Evolutionary conservation across 2,113 vertebrate genomes (phyloP), one percentile per base, ranked within the genome.

Genomic region (Festucalex cinctus): DNA sequence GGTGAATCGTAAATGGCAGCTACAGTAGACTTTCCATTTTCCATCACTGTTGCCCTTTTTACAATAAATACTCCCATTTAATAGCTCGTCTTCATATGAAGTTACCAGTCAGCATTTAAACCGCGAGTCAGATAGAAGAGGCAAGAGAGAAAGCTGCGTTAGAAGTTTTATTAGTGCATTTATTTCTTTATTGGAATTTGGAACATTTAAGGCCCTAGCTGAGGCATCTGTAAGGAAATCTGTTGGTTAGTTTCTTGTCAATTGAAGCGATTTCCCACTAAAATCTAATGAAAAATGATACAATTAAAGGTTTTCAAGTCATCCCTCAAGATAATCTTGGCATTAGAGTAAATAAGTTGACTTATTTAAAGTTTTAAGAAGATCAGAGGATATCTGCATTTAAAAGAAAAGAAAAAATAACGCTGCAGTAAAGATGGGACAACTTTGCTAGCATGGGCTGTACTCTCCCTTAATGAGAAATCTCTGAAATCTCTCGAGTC

Each of bases 1-100:
- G 48, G 71, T 63, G 68, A 77, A 69, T 73, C 39, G 44, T 3
- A 64, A 76, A 76, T 41, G 67, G 58, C 59, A 78, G 70, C 61
- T 68, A 32, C 46, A 66, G 28, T 41, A 39, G 51, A 71, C 46
- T 64, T 69, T 76, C 48, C 19, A 20, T 43, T 79, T 75, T 77
- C 73, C 64, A 62, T 67, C 24, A 56, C 44, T 48, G 57, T 6
- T 53, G 48, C 43, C 32, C 37, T 69, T 76, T 71, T 79, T 57
- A 65, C 44, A 58, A 39, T 65, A 36, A 63, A 65, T 46, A 60
- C 28, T 22, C 51, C 51, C 5, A 37, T 72, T 46, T n/a, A 22
- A 58, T 36, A 22, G 44, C 51, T 19, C 68, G 3, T 65, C 63
- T 32, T 61, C 10, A 48, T 44, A 59, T 73, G 51, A 66, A 36